Evolutionary conservation across 2,888 invertebrate genomes (phyloP).

Genomic region (Hecatera dysodea): DNA sequence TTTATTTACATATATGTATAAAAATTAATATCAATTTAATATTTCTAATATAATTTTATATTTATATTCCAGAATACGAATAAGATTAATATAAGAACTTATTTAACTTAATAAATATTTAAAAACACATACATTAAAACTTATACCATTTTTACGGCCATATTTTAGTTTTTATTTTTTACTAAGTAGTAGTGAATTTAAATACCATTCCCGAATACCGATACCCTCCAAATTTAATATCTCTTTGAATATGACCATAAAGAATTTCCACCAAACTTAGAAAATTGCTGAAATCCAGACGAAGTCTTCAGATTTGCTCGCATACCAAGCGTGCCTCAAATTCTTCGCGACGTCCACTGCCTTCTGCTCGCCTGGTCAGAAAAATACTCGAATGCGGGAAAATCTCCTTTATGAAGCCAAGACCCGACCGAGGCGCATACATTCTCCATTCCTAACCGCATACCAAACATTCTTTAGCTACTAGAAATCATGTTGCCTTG

Average conservation of each 20-base stretch:
- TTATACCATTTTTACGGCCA: too few species aligned
- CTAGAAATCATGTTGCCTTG: conserved; percentile 77
- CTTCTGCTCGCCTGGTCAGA: conserved; percentile 81
- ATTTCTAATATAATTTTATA: too few species aligned
- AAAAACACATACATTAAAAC: too few species aligned
- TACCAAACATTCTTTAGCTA: conserved; percentile 80
- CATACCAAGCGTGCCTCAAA: conserved; percentile 71
- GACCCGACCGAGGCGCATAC: conserved; percentile 59
- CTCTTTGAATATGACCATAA: neutral
- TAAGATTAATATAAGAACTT: too few species aligned
- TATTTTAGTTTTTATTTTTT: neutral
- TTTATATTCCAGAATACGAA: too few species aligned
- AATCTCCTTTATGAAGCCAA: conserved; percentile 85
- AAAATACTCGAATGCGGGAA: conserved; percentile 90
- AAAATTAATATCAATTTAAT: too few species aligned
- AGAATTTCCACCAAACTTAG: neutral
- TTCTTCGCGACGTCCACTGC: conserved; percentile 70
- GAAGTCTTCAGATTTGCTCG: conserved; percentile 32
- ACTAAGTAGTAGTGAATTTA: neutral
- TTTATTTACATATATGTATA: too few species aligned
- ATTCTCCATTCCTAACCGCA: conserved; percentile 68
- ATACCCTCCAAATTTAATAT: neutral
- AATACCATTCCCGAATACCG: neutral
- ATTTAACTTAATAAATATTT: too few species aligned
- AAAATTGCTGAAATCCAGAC: conserved; percentile 12